Conservation (phyloP, 2,888 invertebrate genomes). For the Lasioglossum marginatum region DNA sequence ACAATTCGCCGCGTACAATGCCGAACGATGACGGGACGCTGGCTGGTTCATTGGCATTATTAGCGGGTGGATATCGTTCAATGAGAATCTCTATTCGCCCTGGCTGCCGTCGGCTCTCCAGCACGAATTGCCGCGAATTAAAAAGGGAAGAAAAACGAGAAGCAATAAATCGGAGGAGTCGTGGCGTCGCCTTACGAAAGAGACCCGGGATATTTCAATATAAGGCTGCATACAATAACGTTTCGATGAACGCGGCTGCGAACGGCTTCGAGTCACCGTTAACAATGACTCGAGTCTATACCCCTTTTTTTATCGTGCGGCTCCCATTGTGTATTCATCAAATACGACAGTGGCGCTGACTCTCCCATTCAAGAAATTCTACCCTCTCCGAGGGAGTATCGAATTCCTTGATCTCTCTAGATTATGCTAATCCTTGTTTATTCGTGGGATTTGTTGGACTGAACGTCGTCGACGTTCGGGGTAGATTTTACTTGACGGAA, state of each 20-base stretch:
- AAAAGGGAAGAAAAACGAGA: constrained; percentile 54
- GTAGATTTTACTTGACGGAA: neutral
- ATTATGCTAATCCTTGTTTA: constrained; percentile 13
- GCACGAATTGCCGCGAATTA: constrained; percentile 12
- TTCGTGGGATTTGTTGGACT: neutral
- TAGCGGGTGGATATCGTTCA: constrained; percentile 57
- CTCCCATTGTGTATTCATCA: constrained; percentile 22
- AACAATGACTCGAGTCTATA: constrained; percentile 29
- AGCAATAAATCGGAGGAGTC: constrained; percentile 57
- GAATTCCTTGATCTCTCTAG: neutral
- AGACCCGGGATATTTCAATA: constrained; percentile 33
- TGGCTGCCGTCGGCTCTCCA: neutral
- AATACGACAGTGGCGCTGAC: constrained; percentile 2
- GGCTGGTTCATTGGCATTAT: constrained; percentile 53
- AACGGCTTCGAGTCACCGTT: constrained; percentile 6
- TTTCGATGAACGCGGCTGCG: constrained; percentile 33
- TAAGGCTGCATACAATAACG: constrained; percentile 44
- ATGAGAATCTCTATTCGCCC: constrained; percentile 63
- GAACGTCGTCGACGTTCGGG: neutral
- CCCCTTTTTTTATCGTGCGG: constrained; percentile 12
- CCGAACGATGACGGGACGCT: constrained; percentile 26
- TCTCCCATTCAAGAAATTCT: constrained; percentile 8
- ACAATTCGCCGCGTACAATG: constrained; percentile 55
- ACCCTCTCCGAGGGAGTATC: neutral
- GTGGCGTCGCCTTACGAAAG: neutral